These are phyloP conservation scores for Pogonocichla stellata DNA, from an alignment of 2,113 vertebrate genomes.

Conservation along the genomic window DNA sequence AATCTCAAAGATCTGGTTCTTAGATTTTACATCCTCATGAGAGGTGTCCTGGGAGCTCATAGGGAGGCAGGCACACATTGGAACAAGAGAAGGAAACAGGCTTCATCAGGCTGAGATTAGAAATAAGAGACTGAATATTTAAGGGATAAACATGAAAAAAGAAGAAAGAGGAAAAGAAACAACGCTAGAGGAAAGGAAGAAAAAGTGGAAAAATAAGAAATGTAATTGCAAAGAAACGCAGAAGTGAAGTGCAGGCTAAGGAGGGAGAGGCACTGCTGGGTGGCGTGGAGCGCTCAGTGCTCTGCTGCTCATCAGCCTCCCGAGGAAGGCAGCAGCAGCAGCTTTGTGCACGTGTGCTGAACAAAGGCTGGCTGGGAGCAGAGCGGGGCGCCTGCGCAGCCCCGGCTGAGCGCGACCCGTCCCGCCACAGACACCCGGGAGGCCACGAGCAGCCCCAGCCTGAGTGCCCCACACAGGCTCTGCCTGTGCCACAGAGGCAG, in stretches of 20 bases:
- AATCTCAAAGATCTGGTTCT: constrained; percentile 79
- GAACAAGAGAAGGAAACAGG: not conserved
- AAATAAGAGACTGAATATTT: not conserved
- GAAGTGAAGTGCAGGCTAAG: not conserved
- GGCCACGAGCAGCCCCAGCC: not conserved
- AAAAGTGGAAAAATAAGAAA: not conserved
- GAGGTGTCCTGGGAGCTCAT: constrained; percentile 45
- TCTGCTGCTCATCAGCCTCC: constrained; percentile 56
- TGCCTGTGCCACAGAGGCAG: constrained; percentile 84
- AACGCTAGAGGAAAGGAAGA: not conserved
- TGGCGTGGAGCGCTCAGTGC: not conserved
- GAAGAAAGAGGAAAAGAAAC: not conserved
- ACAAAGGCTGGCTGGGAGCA: constrained; percentile 74
- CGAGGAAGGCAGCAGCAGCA: not conserved
- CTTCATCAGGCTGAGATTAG: not conserved
- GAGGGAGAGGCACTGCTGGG: not conserved
- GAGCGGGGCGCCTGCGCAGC: not conserved
- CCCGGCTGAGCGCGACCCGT: constrained; percentile 72
- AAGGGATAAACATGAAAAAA: not conserved
- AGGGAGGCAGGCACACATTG: constrained; percentile 3
- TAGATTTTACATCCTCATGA: constrained; percentile 74
- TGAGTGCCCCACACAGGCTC: constrained; percentile 90
- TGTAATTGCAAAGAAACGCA: not conserved
- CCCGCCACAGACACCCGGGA: constrained; percentile 75
- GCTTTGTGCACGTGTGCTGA: constrained; percentile 70